Evolutionary conservation across 2,113 vertebrate species (phyloP).

Genomic region (Piliocolobus tephrosceles): DNA sequence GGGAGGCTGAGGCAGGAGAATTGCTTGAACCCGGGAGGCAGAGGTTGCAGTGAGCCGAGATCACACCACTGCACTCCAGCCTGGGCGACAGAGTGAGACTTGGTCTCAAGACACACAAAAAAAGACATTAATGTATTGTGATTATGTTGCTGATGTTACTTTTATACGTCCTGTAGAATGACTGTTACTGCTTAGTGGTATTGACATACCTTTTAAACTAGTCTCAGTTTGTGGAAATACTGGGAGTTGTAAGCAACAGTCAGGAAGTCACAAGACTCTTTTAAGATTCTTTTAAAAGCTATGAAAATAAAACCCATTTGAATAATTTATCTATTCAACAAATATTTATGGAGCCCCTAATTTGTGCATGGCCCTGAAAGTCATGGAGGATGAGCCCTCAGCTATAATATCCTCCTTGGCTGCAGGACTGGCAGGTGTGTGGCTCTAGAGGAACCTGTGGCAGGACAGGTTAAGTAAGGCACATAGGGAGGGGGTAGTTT

Average conservation of each 20-base stretch:
- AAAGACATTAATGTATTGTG: neutral
- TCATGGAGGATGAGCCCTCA: neutral
- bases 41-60: too few relatives aligned
- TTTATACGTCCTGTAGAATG: neutral
- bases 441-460: slow-evolving; percentile 77
- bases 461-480: slow-evolving; percentile 82
- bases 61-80: too few relatives aligned
- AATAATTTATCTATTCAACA: neutral
- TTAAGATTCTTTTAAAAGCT: neutral
- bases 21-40: too few relatives aligned
- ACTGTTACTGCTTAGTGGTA: neutral
- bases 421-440: slow-evolving; percentile 79
- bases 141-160: neutral
- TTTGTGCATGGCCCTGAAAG: neutral
- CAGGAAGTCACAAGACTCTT: neutral
- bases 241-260: neutral
- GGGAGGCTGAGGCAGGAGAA: too few relatives aligned
- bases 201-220: slow-evolving; percentile 2
- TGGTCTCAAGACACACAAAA: too few relatives aligned
- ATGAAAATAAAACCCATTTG: neutral
- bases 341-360: neutral
- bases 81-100: too few relatives aligned
- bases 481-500: slow-evolving; percentile 84
- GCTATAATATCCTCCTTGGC: slow-evolving; percentile 62
- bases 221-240: neutral